Evolutionary conservation across 2,888 invertebrate genomes (phyloP), one percentile per base, ranked within the genome.

Genomic region (Caenorhabditis plicata): DNA sequence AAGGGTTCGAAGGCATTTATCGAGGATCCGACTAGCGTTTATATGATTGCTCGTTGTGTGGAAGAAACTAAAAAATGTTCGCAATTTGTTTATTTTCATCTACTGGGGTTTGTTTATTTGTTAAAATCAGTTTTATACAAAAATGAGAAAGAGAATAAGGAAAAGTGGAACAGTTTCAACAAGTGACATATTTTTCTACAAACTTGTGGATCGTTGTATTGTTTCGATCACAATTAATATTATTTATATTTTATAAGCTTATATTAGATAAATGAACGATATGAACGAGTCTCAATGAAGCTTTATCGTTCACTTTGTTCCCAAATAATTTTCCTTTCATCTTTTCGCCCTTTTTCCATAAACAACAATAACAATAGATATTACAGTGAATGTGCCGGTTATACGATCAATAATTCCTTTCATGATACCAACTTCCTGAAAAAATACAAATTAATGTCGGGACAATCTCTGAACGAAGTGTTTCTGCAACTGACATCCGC

Each of bases 361-460:
- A n/a, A n/a, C n/a, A n/a, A n/a, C 43, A n/a, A 17, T 20, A 23
- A 20, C 7, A 11, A 40, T 5, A 13, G 7, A 32, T 27, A 13
- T 47, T 63, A 29, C 49, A 64, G 64, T 40, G 61, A 64, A 32
- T 64, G 64, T 26, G 33, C 55, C 26, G 64, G 64, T n/a, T 61
- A 53, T 47, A 39, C 61, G 3, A 51, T 68, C 43, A 64, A 62
- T 15, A 51, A 58, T 29, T 52, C 54, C n/a, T 68, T 68, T 40
- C 31, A 26, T 9, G 66, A 68, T 36, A 47, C 51, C 29, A 23
- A 49, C 0, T 66, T 66, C 33, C 58, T 68, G 1, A 41, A 38
- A 4, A 41, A 57, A 41, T 48, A 64, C 19, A 15, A 36, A 5
- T 38, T 68, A 13, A 44, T 43, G 1, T 25, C 13, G 15, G 68